Evolutionary conservation across 2,113 vertebrate species (phyloP).

Genomic region (Gulo gulo): DNA sequence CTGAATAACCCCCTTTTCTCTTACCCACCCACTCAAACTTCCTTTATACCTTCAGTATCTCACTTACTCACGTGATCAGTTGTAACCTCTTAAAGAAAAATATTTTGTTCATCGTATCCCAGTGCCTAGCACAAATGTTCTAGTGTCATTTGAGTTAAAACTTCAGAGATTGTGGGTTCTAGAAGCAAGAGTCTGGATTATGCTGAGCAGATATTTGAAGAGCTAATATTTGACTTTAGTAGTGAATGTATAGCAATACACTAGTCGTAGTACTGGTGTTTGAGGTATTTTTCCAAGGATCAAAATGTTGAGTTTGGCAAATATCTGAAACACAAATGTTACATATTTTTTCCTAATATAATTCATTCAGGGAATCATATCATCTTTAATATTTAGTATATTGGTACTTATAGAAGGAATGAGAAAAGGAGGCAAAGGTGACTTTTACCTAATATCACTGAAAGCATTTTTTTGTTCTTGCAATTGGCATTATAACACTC

Average conservation of each 20-base stretch:
- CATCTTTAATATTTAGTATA: slow-evolving; percentile 53
- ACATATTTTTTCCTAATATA: not conserved
- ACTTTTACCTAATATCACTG: slow-evolving; percentile 53
- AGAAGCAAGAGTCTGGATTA: not conserved
- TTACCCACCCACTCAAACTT: not conserved
- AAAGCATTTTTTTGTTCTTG: slow-evolving; percentile 67
- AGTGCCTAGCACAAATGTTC: not conserved
- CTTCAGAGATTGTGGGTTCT: not conserved
- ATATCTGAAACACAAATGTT: slow-evolving; percentile 26
- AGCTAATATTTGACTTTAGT: not conserved
- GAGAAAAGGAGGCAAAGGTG: slow-evolving; percentile 52
- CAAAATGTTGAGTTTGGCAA: not conserved
- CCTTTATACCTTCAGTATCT: not conserved
- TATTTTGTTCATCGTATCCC: not conserved
- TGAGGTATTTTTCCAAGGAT: not conserved
- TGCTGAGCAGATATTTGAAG: not conserved
- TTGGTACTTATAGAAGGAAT: slow-evolving; percentile 42
- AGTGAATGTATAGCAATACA: not conserved
- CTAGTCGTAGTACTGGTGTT: not conserved
- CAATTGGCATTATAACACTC: slow-evolving; percentile 59
- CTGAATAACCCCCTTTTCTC: not conserved
- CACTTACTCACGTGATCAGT: not conserved
- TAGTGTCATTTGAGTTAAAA: not conserved
- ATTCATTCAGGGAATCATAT: slow-evolving; percentile 7
- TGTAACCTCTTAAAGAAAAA: not conserved